phyloP scores from a whole-genome alignment of 1,140 invertebrate genomes.

The Drosophila nikananu region DNA sequence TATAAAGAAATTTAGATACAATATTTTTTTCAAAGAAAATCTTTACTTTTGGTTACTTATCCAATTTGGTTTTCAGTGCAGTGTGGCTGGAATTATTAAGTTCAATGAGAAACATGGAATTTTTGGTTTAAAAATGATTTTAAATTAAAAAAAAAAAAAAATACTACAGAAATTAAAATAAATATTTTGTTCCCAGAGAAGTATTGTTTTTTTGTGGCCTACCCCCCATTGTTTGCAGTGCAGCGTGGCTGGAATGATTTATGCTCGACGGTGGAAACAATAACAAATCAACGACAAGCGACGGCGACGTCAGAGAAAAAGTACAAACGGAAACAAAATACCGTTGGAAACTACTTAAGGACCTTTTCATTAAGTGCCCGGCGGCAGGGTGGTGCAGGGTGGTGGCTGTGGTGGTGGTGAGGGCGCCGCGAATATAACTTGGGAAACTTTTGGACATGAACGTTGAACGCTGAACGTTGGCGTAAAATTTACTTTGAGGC shows the following conservation, averaged over 20 bases:
- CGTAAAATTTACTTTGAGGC: conserved; percentile 76
- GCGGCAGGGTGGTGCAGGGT: conserved; percentile 9
- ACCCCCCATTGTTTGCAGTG: neutral
- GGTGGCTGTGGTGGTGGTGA: conserved; percentile 17
- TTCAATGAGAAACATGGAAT: neutral
- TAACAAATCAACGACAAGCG: conserved; percentile 78
- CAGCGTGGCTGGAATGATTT: conserved; percentile 60
- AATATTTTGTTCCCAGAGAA: neutral
- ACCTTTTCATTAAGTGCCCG: conserved; percentile 82
- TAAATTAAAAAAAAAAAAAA: neutral
- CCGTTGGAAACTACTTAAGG: conserved; percentile 84
- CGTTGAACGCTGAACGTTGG: conserved; percentile 34
- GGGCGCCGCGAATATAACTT: conserved; percentile 1
- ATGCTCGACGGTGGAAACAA: conserved; percentile 76
- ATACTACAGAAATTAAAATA: neutral
- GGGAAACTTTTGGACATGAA: conserved; percentile 34
- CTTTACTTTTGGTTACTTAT: no score
- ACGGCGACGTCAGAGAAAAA: conserved; percentile 65
- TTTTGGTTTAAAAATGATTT: neutral
- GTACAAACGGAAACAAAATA: conserved; percentile 84
- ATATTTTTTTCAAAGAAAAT: no score
- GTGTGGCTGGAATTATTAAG: conserved; percentile 48
- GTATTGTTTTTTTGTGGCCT: neutral
- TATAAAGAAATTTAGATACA: no score
- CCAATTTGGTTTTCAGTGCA: no score